These are phyloP conservation scores for Pelodytes ibericus DNA, from an alignment of 2,797 vertebrate genomes.

Conservation along the genomic window DNA sequence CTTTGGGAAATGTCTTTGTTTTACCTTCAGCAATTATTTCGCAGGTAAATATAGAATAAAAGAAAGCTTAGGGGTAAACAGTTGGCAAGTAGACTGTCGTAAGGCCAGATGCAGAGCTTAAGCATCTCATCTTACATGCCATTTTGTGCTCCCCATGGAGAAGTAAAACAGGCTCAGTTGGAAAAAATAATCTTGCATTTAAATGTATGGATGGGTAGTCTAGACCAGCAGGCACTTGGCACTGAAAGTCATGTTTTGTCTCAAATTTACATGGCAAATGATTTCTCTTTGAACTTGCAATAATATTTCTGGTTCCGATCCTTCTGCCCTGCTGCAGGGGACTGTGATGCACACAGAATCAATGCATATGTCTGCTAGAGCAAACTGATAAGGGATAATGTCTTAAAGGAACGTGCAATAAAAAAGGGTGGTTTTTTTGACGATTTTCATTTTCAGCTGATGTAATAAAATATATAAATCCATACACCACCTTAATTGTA, in stretches of 20 bases:
- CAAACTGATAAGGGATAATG: constrained; percentile 12
- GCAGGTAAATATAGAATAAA: constrained; percentile 3
- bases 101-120: constrained; percentile 18
- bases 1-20: neutral
- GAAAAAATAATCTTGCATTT: neutral
- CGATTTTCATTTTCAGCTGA: too few species aligned
- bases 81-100: neutral
- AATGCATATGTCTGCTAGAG: constrained; percentile 22
- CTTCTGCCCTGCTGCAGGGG: constrained; percentile 16
- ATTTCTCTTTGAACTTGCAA: constrained; percentile 10
- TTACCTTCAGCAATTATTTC: neutral
- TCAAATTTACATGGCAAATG: constrained; percentile 40
- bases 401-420: constrained; percentile 16
- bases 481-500: too few species aligned
- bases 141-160: constrained; percentile 25
- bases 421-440: too few species aligned
- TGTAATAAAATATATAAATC: too few species aligned
- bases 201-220: constrained; percentile 13
- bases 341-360: constrained; percentile 1
- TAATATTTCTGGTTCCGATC: constrained; percentile 13
- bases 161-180: constrained; percentile 22
- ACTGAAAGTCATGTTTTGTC: constrained; percentile 11
- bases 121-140: constrained; percentile 29
- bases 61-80: neutral
- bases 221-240: neutral